phyloP scores from a whole-genome alignment of 2,113 vertebrate species.

The Sphyrna mokarran region DNA sequence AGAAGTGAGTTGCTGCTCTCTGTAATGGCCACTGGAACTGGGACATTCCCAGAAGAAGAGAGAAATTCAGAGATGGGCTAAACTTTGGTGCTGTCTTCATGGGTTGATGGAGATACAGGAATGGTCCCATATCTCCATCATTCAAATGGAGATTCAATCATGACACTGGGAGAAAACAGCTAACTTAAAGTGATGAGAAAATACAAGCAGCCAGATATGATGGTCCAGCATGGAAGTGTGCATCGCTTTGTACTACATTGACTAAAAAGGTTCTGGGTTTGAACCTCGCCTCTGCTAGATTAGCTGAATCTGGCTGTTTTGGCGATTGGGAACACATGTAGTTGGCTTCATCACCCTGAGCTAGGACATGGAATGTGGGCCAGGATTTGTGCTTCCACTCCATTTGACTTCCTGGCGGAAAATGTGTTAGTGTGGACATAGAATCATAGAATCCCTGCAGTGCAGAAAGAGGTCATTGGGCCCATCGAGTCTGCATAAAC shows the following conservation, averaged over 20 bases:
- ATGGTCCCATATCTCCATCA: background rate
- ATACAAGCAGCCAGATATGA: background rate
- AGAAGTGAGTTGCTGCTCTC: background rate
- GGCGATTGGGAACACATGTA: background rate
- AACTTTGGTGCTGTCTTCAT: background rate
- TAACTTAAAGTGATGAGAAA: background rate
- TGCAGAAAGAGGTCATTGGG: no score
- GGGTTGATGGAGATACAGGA: background rate
- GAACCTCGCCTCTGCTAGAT: background rate
- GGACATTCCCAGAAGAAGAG: background rate
- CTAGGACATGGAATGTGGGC: background rate
- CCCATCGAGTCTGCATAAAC: no score
- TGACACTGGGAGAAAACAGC: background rate
- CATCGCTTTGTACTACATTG: background rate
- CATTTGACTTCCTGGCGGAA: background rate
- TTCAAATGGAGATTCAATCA: background rate
- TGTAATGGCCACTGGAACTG: background rate
- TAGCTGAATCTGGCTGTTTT: background rate
- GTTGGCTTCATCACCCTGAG: background rate
- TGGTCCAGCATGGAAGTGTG: background rate
- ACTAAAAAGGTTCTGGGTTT: background rate
- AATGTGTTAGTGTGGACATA: background rate
- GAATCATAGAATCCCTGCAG: no score
- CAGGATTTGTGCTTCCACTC: background rate
- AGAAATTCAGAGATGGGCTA: background rate